Conservation (phyloP, 2,888 invertebrate species). For the Mythimna ferrago region DNA sequence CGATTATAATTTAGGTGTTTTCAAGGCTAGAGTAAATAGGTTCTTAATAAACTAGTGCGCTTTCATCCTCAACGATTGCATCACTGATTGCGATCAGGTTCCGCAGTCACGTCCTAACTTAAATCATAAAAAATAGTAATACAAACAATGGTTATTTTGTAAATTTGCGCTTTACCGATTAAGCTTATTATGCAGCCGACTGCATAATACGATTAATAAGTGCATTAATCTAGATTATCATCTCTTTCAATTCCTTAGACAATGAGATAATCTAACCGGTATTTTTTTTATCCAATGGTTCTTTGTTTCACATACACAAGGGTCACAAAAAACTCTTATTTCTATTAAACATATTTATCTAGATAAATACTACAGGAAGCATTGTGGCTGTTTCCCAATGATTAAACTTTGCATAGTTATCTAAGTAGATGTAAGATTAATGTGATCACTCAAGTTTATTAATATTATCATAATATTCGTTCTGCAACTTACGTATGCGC, state of each 20-base stretch:
- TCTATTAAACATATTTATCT: slow-evolving; percentile 32
- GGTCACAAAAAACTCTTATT: slow-evolving; percentile 70
- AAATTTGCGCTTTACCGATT: neutral
- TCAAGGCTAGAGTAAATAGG: too few species aligned
- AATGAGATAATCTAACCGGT: slow-evolving; percentile 68
- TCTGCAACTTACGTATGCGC: slow-evolving; percentile 23
- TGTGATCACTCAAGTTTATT: slow-evolving; percentile 68
- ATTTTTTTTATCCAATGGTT: slow-evolving; percentile 63
- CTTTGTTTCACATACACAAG: slow-evolving; percentile 75
- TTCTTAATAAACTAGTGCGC: too few species aligned
- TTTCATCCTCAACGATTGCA: too few species aligned
- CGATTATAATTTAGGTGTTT: too few species aligned
- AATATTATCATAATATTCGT: slow-evolving; percentile 41
- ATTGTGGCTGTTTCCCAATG: slow-evolving; percentile 65
- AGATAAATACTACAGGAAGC: slow-evolving; percentile 53
- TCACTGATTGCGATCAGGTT: too few species aligned
- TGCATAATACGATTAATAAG: slow-evolving; percentile 25
- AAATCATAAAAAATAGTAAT: too few species aligned
- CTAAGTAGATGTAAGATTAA: slow-evolving; percentile 68
- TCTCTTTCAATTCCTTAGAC: slow-evolving; percentile 66
- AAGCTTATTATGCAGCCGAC: neutral
- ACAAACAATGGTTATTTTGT: neutral
- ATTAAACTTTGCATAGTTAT: slow-evolving; percentile 66
- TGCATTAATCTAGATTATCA: slow-evolving; percentile 65
- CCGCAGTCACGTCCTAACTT: too few species aligned